Conservation (phyloP, 2,888 invertebrate species). For the Pheosia gnoma region DNA sequence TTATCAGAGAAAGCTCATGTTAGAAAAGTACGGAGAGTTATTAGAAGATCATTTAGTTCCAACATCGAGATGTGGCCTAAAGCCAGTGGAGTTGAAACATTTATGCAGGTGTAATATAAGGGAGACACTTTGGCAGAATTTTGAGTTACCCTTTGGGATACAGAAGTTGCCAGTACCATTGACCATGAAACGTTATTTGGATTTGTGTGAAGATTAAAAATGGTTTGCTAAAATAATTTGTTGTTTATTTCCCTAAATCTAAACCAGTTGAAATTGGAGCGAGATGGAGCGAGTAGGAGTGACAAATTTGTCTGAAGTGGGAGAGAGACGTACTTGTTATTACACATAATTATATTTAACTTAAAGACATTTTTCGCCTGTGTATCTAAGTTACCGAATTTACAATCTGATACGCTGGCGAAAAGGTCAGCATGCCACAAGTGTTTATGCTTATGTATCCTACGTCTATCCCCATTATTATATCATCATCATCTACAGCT, state of each 20-base stretch:
- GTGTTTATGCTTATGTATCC: too few relatives aligned
- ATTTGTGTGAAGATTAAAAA: constrained; percentile 87
- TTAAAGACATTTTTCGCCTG: too few relatives aligned
- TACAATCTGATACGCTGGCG: too few relatives aligned
- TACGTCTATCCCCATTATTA: too few relatives aligned
- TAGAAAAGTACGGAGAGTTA: constrained; percentile 78
- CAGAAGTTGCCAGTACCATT: constrained; percentile 87
- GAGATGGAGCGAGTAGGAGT: too few relatives aligned
- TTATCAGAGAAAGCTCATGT: constrained; percentile 68
- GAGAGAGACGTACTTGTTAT: too few relatives aligned
- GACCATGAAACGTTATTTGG: constrained; percentile 87
- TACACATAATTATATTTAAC: too few relatives aligned
- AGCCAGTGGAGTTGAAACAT: constrained; percentile 89
- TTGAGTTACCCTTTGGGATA: constrained; percentile 90
- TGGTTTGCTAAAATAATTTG: background rate
- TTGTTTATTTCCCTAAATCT: background rate
- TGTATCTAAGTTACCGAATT: too few relatives aligned
- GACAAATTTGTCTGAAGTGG: too few relatives aligned
- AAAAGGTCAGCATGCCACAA: too few relatives aligned
- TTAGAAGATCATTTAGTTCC: constrained; percentile 85
- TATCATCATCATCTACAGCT: too few relatives aligned
- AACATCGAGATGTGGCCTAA: constrained; percentile 83
- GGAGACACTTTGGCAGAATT: constrained; percentile 86
- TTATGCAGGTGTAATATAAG: constrained; percentile 89
- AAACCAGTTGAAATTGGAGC: background rate